These are phyloP conservation scores for Gymnogyps californianus DNA, from an alignment of 2,113 vertebrate genomes.

Conservation along the genomic window DNA sequence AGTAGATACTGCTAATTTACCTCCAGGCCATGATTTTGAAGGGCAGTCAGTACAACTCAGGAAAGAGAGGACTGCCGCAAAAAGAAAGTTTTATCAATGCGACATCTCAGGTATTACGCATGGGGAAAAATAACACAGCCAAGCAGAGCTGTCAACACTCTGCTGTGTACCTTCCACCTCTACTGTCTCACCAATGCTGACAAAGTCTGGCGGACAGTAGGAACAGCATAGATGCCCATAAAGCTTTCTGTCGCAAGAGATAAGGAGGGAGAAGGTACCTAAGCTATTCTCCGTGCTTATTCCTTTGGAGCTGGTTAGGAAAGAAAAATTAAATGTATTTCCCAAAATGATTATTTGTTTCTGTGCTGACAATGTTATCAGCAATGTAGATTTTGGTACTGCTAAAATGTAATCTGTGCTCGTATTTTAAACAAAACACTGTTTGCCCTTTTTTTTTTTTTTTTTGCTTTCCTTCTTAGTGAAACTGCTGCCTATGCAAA, in stretches of 20 bases:
- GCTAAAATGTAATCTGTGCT: background rate
- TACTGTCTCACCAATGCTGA: background rate
- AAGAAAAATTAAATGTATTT: background rate
- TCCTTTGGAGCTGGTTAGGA: background rate
- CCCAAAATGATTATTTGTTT: background rate
- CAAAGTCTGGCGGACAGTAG: background rate
- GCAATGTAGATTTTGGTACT: background rate
- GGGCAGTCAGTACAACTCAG: slow-evolving; percentile 43
- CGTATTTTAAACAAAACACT: background rate
- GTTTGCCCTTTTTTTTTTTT: background rate
- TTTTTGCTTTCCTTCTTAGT: background rate
- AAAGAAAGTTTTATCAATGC: slow-evolving; percentile 47
- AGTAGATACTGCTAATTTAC: background rate
- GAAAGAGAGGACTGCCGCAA: background rate
- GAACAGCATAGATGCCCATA: background rate
- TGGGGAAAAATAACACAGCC: slow-evolving; percentile 1
- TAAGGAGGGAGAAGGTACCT: background rate
- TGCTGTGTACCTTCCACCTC: background rate
- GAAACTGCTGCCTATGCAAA: background rate
- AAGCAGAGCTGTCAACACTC: slow-evolving; percentile 44
- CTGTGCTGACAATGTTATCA: background rate
- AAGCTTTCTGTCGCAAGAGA: background rate
- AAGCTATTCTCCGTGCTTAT: background rate
- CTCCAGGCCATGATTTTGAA: slow-evolving; percentile 20
- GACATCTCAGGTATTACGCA: slow-evolving; percentile 44